Percentiles rank a stretch among this genome's conserved stretches.
Conservation (phyloP, 1,140 invertebrate genomes). For the Cataglyphis hispanica region DNA sequence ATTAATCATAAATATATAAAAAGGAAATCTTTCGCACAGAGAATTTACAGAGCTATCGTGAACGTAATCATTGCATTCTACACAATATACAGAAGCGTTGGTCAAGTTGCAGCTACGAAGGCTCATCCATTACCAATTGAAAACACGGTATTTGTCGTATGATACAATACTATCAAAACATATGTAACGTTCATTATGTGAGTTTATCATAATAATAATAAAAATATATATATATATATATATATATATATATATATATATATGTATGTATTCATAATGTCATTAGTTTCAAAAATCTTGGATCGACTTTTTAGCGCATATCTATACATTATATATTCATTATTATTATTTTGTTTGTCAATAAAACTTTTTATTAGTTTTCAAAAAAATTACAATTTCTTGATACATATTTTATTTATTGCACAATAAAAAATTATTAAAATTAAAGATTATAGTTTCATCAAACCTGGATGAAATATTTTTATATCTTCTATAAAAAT, state of each 20-base stretch:
- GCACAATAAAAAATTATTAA: background rate
- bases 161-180: too few species aligned
- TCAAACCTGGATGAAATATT: background rate
- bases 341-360: background rate
- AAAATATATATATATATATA: too few species aligned
- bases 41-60: constrained; percentile 65
- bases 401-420: background rate
- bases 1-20: constrained; percentile 27
- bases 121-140: background rate
- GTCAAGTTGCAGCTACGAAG: constrained; percentile 56
- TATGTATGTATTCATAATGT: too few species aligned
- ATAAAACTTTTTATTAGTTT: too few species aligned
- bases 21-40: constrained; percentile 63
- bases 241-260: too few species aligned
- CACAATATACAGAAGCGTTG: constrained; percentile 67
- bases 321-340: background rate
- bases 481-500: background rate
- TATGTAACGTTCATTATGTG: too few species aligned
- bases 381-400: background rate
- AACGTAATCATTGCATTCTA: constrained; percentile 78
- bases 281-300: too few species aligned
- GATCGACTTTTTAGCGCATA: too few species aligned
- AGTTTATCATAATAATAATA: too few species aligned
- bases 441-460: background rate
- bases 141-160: background rate